phyloP scores from a whole-genome alignment of 2,113 vertebrate genomes.

The Gopherus flavomarginatus region DNA sequence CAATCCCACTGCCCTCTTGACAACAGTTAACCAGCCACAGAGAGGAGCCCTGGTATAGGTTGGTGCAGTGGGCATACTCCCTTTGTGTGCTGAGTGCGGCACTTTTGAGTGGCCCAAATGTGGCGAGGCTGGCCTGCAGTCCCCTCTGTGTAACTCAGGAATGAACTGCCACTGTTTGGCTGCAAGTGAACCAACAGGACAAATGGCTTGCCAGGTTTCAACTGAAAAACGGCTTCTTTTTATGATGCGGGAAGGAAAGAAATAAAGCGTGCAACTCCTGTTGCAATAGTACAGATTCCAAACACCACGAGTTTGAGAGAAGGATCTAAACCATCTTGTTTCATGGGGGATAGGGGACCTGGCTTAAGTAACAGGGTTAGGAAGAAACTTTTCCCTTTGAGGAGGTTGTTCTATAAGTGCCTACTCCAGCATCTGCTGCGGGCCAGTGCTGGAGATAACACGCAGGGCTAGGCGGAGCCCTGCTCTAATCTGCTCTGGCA shows the following conservation, averaged over 20 bases:
- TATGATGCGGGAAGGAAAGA: accelerated
- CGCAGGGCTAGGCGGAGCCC: neutral
- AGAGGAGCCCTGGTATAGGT: neutral
- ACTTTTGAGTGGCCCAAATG: neutral
- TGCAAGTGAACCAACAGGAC: neutral
- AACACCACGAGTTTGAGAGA: neutral
- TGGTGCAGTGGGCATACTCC: neutral
- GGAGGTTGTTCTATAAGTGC: no score
- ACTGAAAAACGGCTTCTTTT: accelerated
- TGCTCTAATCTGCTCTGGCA: neutral
- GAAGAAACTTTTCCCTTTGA: neutral
- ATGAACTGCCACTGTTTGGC: neutral
- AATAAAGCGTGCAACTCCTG: no score
- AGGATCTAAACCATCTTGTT: neutral
- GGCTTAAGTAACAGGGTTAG: neutral
- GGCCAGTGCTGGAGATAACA: neutral
- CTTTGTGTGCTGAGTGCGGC: neutral
- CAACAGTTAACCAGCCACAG: neutral
- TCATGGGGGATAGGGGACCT: neutral
- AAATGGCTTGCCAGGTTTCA: neutral
- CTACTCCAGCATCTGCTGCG: no score
- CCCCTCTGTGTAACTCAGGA: neutral
- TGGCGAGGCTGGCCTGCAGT: neutral
- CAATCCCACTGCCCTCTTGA: accelerated
- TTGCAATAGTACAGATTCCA: neutral